Conservation (phyloP, 2,888 invertebrate genomes). For the Chorisops tibialis region DNA sequence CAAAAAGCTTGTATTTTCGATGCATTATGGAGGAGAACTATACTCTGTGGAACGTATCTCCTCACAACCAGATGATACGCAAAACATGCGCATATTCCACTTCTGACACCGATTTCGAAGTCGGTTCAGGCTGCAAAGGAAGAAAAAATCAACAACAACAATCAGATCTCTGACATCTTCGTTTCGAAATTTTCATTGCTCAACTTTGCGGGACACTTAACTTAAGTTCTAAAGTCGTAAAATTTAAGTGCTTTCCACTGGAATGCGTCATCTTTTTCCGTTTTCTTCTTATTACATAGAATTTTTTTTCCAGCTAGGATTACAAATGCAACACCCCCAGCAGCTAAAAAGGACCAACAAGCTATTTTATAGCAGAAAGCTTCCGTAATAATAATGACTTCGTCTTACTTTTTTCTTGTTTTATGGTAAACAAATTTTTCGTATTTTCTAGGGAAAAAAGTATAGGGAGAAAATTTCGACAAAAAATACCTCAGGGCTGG, state of each 20-base stretch:
- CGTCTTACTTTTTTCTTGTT: slow-evolving; percentile 12
- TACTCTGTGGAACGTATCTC: not conserved
- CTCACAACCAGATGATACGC: too few species aligned
- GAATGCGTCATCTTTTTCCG: slow-evolving; percentile 25
- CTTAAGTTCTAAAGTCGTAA: slow-evolving; percentile 33
- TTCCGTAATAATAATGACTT: slow-evolving; percentile 17
- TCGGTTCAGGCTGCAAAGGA: not conserved
- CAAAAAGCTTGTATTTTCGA: slow-evolving; percentile 1
- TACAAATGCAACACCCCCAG: not conserved
- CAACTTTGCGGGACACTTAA: slow-evolving; percentile 34
- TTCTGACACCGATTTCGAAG: not conserved
- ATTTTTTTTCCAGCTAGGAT: not conserved
- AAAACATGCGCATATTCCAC: not conserved
- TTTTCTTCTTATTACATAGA: slow-evolving; percentile 19
- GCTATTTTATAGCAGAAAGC: slow-evolving; percentile 7
- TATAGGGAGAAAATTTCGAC: too few species aligned
- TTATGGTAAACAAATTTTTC: slow-evolving; percentile 23
- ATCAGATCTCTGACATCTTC: slow-evolving; percentile 15
- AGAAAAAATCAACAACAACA: not conserved
- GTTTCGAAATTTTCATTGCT: slow-evolving; percentile 31
- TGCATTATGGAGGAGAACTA: too few species aligned
- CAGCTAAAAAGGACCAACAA: not conserved
- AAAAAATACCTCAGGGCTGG: too few species aligned
- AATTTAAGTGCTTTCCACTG: slow-evolving; percentile 32
- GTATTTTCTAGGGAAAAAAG: slow-evolving; percentile 4